Percentiles rank a stretch among this genome's conserved stretches.
Evolutionary conservation across 1,140 invertebrate genomes (phyloP).

Genomic region (Drosophila sulfurigaster): DNA sequence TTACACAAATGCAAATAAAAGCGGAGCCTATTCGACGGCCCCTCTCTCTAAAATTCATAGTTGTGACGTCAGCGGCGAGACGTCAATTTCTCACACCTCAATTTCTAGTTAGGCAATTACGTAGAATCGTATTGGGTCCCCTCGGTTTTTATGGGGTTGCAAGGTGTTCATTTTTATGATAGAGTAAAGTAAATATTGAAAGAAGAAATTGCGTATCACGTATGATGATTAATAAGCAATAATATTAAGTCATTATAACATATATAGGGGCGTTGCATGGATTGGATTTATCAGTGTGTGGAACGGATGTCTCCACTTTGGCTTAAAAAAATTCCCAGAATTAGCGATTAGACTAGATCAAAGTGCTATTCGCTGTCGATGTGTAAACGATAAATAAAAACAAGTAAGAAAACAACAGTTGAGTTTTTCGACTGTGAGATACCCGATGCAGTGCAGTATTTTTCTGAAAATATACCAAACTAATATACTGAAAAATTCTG

Average conservation of each 20-base stretch:
- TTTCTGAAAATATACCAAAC: too few species aligned
- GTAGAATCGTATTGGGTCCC: constrained; percentile 11
- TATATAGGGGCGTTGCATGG: constrained; percentile 17
- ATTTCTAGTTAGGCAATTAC: not conserved
- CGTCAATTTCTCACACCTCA: constrained; percentile 33
- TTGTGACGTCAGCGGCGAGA: constrained; percentile 38
- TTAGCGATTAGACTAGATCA: not conserved
- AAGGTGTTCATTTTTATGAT: constrained; percentile 42
- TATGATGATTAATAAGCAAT: constrained; percentile 21
- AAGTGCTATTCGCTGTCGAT: not conserved
- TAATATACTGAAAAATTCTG: too few species aligned
- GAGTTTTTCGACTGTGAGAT: too few species aligned
- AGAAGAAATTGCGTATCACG: constrained; percentile 5
- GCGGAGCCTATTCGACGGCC: not conserved
- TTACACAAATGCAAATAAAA: constrained; percentile 50
- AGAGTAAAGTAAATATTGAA: constrained; percentile 17
- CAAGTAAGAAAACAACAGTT: too few species aligned
- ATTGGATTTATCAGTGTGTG: constrained; percentile 38
- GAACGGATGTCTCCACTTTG: constrained; percentile 44
- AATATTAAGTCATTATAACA: too few species aligned
- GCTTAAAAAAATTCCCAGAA: constrained; percentile 28
- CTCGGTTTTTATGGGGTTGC: constrained; percentile 21
- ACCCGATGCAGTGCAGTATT: too few species aligned
- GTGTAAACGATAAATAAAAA: too few species aligned
- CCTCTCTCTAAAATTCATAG: not conserved